Evolutionary conservation across 2,113 vertebrate genomes (phyloP).

Genomic region (Aphelocoma coerulescens): DNA sequence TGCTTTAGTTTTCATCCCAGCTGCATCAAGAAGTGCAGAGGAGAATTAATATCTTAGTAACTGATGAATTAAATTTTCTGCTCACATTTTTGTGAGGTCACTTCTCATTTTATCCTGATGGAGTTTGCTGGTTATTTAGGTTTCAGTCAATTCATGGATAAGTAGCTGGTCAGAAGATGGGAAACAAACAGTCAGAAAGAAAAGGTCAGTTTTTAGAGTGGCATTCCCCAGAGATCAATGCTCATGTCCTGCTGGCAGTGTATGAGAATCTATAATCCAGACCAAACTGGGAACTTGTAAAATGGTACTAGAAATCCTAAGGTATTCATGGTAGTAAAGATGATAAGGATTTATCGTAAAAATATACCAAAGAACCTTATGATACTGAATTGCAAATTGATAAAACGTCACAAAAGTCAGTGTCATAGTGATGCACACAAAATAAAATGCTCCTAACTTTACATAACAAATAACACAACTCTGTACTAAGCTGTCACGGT

Average conservation of each 20-base stretch:
- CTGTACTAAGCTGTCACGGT: background rate
- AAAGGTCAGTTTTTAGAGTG: conserved; percentile 35
- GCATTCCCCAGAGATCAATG: background rate
- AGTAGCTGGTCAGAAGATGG: background rate
- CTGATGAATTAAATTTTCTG: background rate
- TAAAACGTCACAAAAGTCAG: background rate
- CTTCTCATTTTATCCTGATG: background rate
- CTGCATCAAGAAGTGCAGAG: background rate
- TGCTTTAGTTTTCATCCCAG: background rate
- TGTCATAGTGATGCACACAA: background rate
- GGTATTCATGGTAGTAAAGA: background rate
- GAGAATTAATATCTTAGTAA: background rate
- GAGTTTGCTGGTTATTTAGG: background rate
- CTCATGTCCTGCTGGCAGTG: background rate
- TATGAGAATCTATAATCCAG: background rate
- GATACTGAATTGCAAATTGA: background rate
- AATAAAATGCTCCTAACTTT: background rate
- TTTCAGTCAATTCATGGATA: background rate
- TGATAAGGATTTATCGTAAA: background rate
- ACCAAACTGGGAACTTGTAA: background rate
- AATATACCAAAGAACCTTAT: background rate
- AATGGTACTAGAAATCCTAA: background rate
- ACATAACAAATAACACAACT: background rate
- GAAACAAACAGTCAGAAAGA: background rate
- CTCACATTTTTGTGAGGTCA: background rate